Evolutionary conservation across 1,140 invertebrate species (phyloP), one percentile per base, ranked within the genome.

Genomic region (Philotrypesis tridentata): DNA sequence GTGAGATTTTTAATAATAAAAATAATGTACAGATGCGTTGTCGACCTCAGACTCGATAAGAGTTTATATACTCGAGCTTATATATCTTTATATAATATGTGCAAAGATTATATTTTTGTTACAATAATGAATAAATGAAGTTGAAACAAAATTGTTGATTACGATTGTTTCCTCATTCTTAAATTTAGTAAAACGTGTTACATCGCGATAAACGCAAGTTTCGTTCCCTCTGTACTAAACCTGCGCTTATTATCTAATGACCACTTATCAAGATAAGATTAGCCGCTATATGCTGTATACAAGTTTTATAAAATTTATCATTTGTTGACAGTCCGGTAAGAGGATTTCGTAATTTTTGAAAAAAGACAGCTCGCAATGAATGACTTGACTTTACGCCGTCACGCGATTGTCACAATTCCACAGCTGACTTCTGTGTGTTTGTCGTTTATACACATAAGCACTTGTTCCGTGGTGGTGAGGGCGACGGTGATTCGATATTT

Each of bases 71-170:
- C n/a, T 75, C 21, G 29, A 75, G 29, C 55, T 65, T 65, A 27
- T 73, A n/a, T 71, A 55, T 73, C 21, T 71, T 71, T 43, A 73
- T 72, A 43, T n/a, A n/a, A n/a, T n/a, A 72, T 55, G 25, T 55
- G 29, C 29, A 75, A 63, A 33, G 23, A 29, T 75, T 75, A 75
- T 75, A 75, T 75, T 75, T 75, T 75, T 75, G 73, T 75, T 75
- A 75, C 73, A 63, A 75, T 31, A 61, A 23, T 37, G 11, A 61
- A 75, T 63, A 75, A 75, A 61, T 33, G 29, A 27, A 68, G 25
- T 68, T 68, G 9, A 63, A 63, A 27, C n/a, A n/a, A 55, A 55
- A 55, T 21, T 21, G 21, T 17, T 17, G 2, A 55, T 55, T 17
- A 21, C n/a, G n/a, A n/a, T 21, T 5, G n/a, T n/a, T n/a, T 55